Evolutionary conservation across 2,888 invertebrate genomes (phyloP).

Genomic region (Marasmarcha lunaedactyla): DNA sequence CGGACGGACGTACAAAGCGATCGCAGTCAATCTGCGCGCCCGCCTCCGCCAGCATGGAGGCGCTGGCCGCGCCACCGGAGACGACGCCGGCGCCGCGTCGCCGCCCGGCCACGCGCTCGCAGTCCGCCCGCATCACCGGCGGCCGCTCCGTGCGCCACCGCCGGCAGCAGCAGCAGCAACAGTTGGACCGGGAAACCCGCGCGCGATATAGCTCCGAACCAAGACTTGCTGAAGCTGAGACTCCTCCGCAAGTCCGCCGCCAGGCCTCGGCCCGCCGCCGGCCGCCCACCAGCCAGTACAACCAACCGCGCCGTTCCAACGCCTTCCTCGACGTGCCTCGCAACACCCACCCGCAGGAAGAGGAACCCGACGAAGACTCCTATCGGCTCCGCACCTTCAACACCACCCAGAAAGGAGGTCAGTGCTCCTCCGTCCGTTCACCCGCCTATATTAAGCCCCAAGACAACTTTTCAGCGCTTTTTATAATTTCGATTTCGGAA

Average conservation of each 20-base stretch:
- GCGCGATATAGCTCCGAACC: conserved; percentile 77
- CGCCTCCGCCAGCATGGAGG: conserved; percentile 77
- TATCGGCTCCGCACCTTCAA: conserved; percentile 94
- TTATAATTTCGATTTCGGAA: conserved; percentile 38
- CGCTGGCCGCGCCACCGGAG: conserved; percentile 64
- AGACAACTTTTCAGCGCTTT: conserved; percentile 32
- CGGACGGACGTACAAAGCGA: conserved; percentile 76
- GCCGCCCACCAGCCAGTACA: conserved; percentile 54
- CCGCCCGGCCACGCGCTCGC: conserved; percentile 79
- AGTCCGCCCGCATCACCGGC: conserved; percentile 79
- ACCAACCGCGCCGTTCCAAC: conserved; percentile 73
- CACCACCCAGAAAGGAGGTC: conserved; percentile 89
- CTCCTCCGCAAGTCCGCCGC: conserved; percentile 74
- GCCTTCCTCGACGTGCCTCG: conserved; percentile 79
- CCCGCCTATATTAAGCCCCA: conserved; percentile 40
- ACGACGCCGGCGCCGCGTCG: conserved; percentile 71
- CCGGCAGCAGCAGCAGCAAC: conserved; percentile 55
- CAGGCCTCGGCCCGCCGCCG: conserved; percentile 72
- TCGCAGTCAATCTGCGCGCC: conserved; percentile 82
- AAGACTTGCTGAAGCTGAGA: conserved; percentile 74
- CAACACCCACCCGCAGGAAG: conserved; percentile 36
- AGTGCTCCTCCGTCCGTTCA: conserved; percentile 57
- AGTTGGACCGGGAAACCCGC: conserved; percentile 62
- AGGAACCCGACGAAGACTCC: conserved; percentile 85
- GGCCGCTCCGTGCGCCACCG: conserved; percentile 69